These are phyloP conservation scores for Microdon myrmicae DNA, from an alignment of 2,888 invertebrate genomes.

Conservation along the genomic window DNA sequence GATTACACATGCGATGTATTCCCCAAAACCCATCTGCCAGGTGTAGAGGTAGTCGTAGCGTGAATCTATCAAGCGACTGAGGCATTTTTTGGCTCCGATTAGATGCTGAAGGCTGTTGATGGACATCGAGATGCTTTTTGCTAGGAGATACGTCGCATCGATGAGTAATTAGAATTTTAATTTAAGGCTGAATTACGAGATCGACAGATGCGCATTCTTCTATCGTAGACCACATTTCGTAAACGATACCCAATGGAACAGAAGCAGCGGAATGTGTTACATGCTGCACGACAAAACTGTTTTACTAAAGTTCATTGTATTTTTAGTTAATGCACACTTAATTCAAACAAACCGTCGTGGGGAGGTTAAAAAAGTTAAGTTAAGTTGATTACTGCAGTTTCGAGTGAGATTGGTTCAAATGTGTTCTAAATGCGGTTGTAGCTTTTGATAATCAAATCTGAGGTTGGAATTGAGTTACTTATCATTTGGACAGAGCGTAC, in stretches of 20 bases:
- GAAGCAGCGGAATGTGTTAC: conserved; percentile 27
- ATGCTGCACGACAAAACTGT: conserved; percentile 19
- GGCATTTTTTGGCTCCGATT: conserved; percentile 34
- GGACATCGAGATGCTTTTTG: conserved; percentile 9
- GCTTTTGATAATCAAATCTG: too few relatives aligned
- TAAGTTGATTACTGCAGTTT: conserved; percentile 5
- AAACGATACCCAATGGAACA: conserved; percentile 14
- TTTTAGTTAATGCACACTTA: conserved; percentile 40
- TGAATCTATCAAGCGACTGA: conserved; percentile 2
- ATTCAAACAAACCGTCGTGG: too few relatives aligned
- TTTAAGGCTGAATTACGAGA: conserved; percentile 47
- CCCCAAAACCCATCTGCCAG: conserved; percentile 17
- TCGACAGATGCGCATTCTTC: conserved; percentile 19
- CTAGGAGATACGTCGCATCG: too few relatives aligned
- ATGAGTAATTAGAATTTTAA: conserved; percentile 38
- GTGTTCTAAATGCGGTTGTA: too few relatives aligned
- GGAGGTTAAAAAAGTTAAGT: conserved; percentile 18
- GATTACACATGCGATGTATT: conserved; percentile 45
- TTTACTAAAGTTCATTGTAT: conserved; percentile 40
- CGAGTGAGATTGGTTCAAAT: too few relatives aligned
- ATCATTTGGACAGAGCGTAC: too few relatives aligned
- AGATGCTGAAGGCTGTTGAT: conserved; percentile 42
- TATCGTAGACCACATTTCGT: conserved; percentile 16
- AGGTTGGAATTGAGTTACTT: too few relatives aligned
- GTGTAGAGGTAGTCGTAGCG: conserved; percentile 11